Evolutionary conservation across 2,888 invertebrate species (phyloP).

Genomic region (Drosophila melanocephala): DNA sequence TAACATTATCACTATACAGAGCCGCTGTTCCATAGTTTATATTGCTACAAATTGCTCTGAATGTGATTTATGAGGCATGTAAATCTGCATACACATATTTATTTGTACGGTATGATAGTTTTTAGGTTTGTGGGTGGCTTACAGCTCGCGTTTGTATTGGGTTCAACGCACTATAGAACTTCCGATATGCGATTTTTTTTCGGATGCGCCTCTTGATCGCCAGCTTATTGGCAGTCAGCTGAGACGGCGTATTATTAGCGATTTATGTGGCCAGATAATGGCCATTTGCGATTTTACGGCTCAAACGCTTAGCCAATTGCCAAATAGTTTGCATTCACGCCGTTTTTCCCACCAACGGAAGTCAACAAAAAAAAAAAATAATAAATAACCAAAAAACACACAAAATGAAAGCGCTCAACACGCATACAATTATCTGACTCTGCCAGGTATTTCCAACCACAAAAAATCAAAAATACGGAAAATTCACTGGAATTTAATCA

Average conservation of each 20-base stretch:
- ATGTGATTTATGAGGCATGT: conserved; percentile 17
- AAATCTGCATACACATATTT: background rate
- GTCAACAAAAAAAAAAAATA: conserved; percentile 36
- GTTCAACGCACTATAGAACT: conserved; percentile 71
- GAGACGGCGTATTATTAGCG: conserved; percentile 58
- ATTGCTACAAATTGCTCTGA: background rate
- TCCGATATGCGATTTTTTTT: conserved; percentile 48
- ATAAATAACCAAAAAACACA: conserved; percentile 4
- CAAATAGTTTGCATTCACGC: conserved; percentile 58
- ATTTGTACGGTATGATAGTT: background rate
- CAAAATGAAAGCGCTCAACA: conserved; percentile 17
- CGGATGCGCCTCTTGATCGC: conserved; percentile 33
- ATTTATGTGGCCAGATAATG: conserved; percentile 72
- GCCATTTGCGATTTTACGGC: conserved; percentile 67
- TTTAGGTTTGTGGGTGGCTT: conserved; percentile 68
- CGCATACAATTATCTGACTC: conserved; percentile 19
- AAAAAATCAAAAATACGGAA: conserved; percentile 7
- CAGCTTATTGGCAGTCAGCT: conserved; percentile 66
- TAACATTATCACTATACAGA: background rate
- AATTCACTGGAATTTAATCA: conserved; percentile 53
- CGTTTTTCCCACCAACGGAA: conserved; percentile 62
- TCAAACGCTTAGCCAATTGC: conserved; percentile 60
- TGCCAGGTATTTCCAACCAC: conserved; percentile 65
- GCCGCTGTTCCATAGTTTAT: background rate
- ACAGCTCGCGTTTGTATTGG: background rate